phyloP scores from a whole-genome alignment of 2,797 vertebrate genomes.

The Crocodylus rhombifer region DNA sequence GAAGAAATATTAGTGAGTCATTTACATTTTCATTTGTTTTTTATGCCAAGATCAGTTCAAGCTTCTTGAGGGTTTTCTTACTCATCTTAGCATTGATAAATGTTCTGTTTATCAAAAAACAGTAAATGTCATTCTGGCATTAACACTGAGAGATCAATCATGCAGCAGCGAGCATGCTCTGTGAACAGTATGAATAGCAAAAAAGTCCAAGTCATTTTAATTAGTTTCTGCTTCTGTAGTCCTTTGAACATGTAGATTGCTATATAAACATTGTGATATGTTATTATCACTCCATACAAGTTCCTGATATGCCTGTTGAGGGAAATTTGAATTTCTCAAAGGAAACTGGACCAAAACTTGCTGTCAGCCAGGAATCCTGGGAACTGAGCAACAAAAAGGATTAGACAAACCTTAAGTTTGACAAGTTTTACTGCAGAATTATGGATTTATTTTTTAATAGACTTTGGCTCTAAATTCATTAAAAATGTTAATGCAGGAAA shows the following conservation, averaged over 20 bases:
- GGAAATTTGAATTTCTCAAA: conserved; percentile 32
- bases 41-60: conserved; percentile 9
- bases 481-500: conserved; percentile 63
- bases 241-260: conserved; percentile 31
- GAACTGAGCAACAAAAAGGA: conserved; percentile 55
- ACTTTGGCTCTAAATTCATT: conserved; percentile 66
- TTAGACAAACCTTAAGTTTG: conserved; percentile 47
- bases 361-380: conserved; percentile 51
- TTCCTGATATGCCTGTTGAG: not conserved
- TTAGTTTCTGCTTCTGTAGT: conserved; percentile 56
- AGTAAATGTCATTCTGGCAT: not conserved
- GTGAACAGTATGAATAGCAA: not conserved
- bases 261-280: conserved; percentile 29
- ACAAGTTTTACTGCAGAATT: conserved; percentile 43
- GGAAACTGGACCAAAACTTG: conserved; percentile 44
- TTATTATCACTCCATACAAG: conserved; percentile 60
- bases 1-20: not conserved
- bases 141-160: conserved; percentile 30
- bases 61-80: conserved; percentile 11
- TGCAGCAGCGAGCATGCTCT: conserved; percentile 2
- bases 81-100: conserved; percentile 21
- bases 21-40: not conserved
- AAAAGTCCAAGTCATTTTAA: conserved; percentile 49
- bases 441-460: conserved; percentile 68
- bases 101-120: not conserved